Base-by-base conservation (phyloP, 1,140 invertebrate species). In the Drosophila biarmipes region DNA sequence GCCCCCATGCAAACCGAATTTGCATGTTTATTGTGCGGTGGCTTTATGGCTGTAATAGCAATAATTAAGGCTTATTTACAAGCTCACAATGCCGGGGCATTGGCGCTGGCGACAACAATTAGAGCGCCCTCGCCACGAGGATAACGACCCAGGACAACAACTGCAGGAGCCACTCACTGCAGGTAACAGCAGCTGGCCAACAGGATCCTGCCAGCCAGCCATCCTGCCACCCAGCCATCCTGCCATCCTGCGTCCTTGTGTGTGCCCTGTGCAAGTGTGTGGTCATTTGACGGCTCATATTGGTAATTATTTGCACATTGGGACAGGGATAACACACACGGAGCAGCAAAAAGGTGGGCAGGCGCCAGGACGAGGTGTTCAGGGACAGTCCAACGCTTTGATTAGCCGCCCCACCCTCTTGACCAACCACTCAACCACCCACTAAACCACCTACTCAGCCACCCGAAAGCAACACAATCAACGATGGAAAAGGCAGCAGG, bases 11-110 rank as follows among this genome's bases (percentile, higher is more conserved):
- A 45, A 69, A 71, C 69, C 77, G 82, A 54, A 82, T 87, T 82
- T 87, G 82, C 82, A 87, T 87, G 78, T 87, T 87, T 89, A 87
- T 82, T 87, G 79, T 87, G 82, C 69, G 84, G 78, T 89, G 84
- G 75, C 84, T 79, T 89, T 87, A 82, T 75, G 84, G 84, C 78
- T 78, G 82, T 77, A 78, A 87, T 82, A 59, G 75, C 82, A 72
- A 87, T 87, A 87, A 87, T 87, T 87, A 87, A 87, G 84, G 82
- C 78, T 89, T 78, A 87, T 89, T 87, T 89, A 82, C 78, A 87
- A 72, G 74, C 78, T 87, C 74, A 72, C 66, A 82, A 75, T 81
- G 67, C 62, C 74, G 42, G 24, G 24, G 42, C 43, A 40, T 24
- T 24, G 56, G 46, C 54, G 43, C 73, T 48, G 63, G 46, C 54